phyloP scores from a whole-genome alignment of 2,888 invertebrate genomes.

The Mythimna loreyi region DNA sequence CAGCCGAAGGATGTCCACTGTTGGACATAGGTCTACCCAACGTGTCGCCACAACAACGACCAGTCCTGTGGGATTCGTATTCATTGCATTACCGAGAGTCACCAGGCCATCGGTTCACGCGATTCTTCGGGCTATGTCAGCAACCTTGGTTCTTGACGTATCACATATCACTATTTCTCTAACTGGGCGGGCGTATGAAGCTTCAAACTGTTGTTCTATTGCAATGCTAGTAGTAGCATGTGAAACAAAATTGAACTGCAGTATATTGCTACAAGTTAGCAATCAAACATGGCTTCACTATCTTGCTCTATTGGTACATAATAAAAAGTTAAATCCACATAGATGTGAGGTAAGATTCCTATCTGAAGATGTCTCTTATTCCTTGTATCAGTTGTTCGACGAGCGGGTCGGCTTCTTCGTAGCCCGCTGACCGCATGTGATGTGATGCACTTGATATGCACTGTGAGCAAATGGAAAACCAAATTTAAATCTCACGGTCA shows the following conservation, averaged over 20 bases:
- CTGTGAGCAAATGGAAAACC: slow-evolving; percentile 78
- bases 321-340: not conserved
- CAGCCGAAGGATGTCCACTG: no score
- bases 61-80: no score
- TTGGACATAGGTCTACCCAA: no score
- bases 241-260: not conserved
- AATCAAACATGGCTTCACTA: not conserved
- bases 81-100: no score
- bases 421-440: slow-evolving; percentile 87
- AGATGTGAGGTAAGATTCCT: slow-evolving; percentile 42
- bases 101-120: no score
- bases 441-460: slow-evolving; percentile 90
- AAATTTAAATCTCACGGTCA: slow-evolving; percentile 76
- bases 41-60: no score
- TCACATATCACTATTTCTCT: not conserved
- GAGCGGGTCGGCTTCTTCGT: slow-evolving; percentile 76
- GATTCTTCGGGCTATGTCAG: no score
- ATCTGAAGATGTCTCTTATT: slow-evolving; percentile 81
- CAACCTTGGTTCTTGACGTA: not conserved
- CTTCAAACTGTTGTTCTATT: not conserved
- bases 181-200: not conserved
- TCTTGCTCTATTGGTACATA: slow-evolving; percentile 1
- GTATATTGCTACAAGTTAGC: not conserved
- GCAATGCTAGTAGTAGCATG: not conserved
- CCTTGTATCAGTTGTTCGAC: slow-evolving; percentile 73